Base-by-base conservation (phyloP, 2,797 vertebrate species). In the Harpagifer antarcticus region DNA sequence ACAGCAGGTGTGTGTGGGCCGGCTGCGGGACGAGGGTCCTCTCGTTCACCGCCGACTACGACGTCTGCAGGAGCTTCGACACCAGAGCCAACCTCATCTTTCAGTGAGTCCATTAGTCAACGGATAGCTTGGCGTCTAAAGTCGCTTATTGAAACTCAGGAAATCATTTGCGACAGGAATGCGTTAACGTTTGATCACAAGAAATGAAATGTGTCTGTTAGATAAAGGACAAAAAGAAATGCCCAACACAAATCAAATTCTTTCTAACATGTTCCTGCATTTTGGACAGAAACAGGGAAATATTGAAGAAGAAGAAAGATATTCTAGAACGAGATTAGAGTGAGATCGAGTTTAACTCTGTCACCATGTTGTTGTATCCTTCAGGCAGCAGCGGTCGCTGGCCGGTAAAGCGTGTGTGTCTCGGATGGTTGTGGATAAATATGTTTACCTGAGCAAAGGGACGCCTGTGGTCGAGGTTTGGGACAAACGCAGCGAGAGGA, bases 401-500 rank as follows among this genome's bases (percentile, higher is more conserved):
- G 92, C 92, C 63, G 87, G 95, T 17, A 95, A 97, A 52, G 93
- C 95, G 8, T 96, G 94, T 60, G 96, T 99, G 79, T 96, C 95
- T 62, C 95, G 95, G 0, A 92, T 99, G 92, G 97, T 91, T 17
- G 96, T 98, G 73, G 98, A 99, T 55, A 96, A 96, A 61, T 95
- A 92, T 31, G 91, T 98, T 66, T 99, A 97, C 84, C 78, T 99
- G 75, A 97, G 96, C 82, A 98, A 97, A 94, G 95, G 95, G 23
- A 94, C 95, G 5, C 88, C 96, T 1, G 88, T 94, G 10, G 95
- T 99, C 2, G 98, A 99, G 92, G 95, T 99, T 62, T 97, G 98
- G 98, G 97, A 99, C 81, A 97, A 96, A 92, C 97, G 95, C 85
- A 96, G 93, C 0, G 96, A 96, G 86, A 96, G 94, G 81, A 95